Conservation (phyloP, 2,113 vertebrate species). For the Chloropsis hardwickii region DNA sequence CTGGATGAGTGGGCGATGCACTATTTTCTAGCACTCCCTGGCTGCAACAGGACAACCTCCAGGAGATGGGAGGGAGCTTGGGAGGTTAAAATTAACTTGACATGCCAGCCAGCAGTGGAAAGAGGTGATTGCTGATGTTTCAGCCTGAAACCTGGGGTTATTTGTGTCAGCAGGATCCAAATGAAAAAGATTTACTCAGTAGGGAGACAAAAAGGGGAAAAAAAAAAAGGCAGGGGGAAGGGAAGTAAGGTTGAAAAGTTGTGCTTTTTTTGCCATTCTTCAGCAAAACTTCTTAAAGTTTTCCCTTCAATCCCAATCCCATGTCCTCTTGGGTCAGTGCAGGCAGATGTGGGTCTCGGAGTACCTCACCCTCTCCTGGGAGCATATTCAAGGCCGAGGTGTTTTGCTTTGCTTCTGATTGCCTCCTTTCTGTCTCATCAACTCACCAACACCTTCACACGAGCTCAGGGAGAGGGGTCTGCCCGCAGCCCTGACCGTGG, state of each 20-base stretch:
- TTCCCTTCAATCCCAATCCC: not conserved
- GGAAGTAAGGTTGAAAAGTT: not conserved
- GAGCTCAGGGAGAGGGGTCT: not conserved
- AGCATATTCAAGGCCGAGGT: fast-evolving
- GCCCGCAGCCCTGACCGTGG: fast-evolving
- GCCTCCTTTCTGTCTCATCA: not conserved
- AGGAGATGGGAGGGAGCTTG: not conserved
- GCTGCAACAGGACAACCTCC: conserved; percentile 50
- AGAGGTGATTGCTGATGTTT: conserved; percentile 11
- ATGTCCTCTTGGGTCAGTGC: fast-evolving
- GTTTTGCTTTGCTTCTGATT: not conserved
- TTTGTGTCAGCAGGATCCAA: not conserved
- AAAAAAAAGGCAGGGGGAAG: fast-evolving
- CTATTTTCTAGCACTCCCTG: conserved; percentile 70
- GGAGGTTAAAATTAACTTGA: conserved; percentile 57
- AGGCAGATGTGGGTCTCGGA: not conserved
- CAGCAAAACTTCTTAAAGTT: not conserved
- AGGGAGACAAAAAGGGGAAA: not conserved
- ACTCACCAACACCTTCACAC: not conserved
- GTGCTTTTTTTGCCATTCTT: not conserved
- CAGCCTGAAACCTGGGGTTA: not conserved
- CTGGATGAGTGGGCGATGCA: conserved; percentile 72
- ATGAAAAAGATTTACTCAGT: not conserved
- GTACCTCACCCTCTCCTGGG: not conserved
- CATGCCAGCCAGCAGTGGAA: not conserved